Base-by-base conservation (phyloP, 2,888 invertebrate species). In the Eupsilia transversa region DNA sequence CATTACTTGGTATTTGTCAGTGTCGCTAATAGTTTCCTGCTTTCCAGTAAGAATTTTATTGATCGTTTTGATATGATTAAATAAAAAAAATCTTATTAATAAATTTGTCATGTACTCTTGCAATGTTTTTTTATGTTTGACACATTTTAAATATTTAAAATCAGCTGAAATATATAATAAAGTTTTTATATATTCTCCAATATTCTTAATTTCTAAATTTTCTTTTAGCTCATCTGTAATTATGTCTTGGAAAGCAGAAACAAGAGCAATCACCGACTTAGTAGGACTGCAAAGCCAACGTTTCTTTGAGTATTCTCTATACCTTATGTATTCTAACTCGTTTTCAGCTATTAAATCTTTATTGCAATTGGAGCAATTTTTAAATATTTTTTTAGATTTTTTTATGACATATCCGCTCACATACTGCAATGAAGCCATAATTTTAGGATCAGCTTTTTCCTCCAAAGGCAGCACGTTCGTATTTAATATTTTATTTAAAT, bases 211-310 rank as follows among this genome's bases (percentile, higher is more conserved):
- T 41, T 67, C 56, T 5, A 67, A 35, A n/a, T 35, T 46, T 59
- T 68, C 68, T 27, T 68, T 46, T 46, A 43, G 20, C 10, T 46
- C 57, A 17, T 59, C 59, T n/a, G 43, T 68, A 46, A 68, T 59
- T 5, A 68, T 59, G 33, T 68, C 68, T 35, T 68, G 59, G 43
- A 46, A 59, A 59, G 41, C 59, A 68, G 65, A 68, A 30, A 68
- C 56, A 41, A 43, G 30, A 33, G 67, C 7, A n/a, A 68, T 46
- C 43, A 35, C 27, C 20, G 30, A 33, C 43, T 38, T 68, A 46
- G 43, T 46, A 43, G 67, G n/a, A 68, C 46, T 68, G 59, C 68
- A 67, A 67, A 56, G 56, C 56, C 67, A 56, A 52, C 54, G 54
- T 56, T 67, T 56, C 23, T 67, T 67, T 14, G 27, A 54, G 23